Conservation (phyloP, 2,797 vertebrate genomes). For the Poliocrania exsul region DNA sequence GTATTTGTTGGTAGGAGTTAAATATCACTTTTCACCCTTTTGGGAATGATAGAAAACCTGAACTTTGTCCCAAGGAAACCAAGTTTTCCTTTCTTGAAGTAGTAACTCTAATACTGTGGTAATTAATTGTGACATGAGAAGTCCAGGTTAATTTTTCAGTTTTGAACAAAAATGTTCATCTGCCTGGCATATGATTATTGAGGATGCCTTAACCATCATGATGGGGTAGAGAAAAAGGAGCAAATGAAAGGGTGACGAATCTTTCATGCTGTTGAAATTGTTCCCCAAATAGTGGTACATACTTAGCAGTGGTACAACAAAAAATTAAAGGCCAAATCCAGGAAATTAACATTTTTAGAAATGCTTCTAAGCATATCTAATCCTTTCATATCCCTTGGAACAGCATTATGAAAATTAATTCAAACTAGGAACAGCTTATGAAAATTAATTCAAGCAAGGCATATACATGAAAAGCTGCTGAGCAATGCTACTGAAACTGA, state of each 20-base stretch:
- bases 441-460: background rate
- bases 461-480: background rate
- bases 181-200: background rate
- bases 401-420: constrained; percentile 5
- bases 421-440: background rate
- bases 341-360: background rate
- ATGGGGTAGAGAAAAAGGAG: background rate
- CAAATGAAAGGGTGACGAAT: background rate
- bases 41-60: background rate
- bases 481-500: background rate
- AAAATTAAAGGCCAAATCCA: background rate
- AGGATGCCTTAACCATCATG: background rate
- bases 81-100: background rate
- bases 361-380: background rate
- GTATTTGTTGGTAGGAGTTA: background rate
- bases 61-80: background rate
- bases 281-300: background rate
- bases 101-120: background rate
- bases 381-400: background rate
- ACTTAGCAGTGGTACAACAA: background rate
- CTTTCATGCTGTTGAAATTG: background rate
- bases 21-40: background rate
- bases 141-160: background rate
- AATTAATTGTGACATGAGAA: background rate
- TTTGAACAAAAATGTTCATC: background rate